Base-by-base conservation (phyloP, 2,113 vertebrate species). In the Stomatorhinus ivindoensis region DNA sequence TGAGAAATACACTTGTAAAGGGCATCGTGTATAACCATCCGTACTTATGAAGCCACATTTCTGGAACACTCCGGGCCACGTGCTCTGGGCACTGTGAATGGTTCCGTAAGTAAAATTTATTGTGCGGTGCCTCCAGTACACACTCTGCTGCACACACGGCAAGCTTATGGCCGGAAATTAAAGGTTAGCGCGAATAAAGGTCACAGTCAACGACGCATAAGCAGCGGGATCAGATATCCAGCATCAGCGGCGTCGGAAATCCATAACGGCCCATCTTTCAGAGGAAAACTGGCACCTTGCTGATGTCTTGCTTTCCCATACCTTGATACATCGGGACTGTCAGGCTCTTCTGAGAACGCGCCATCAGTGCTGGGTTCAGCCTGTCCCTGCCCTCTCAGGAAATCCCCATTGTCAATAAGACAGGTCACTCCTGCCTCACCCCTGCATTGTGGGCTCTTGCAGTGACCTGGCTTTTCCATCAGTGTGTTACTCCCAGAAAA, bases 1-100 rank as follows among this genome's bases (percentile, higher is more conserved):
- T 86, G 89, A 24, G 31, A 89, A 83, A 89, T 48, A 88, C 90
- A 83, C 73, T 48, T 85, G 42, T 90, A 86, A 87, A 47, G n/a
- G 65, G 46, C 85, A 4, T 88, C 65, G 15, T 80, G 47, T 11
- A 31, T 76, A 76, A 55, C 76, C 27, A 87, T 53, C n/a, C 21
- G 21, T 61, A 39, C 69, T 17, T 76, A 69, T 73, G 61, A 44
- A 39, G 53, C 39, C 84, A 86, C 58, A 48, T 86, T 50, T 73
- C n/a, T 46, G 11, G 39, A 47, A 83, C 53, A 31, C 44, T 39
- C 82, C 24, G 44, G 24, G 24, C 42, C 21, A 11, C 19, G 9
- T 27, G 10, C 10, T 86, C 46, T 35, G 27, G 47, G n/a, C 24
- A 8, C 84, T 51, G 46, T 51, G n/a, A 35, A 50, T 3, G 7